A percentile compares a stretch with the other conserved stretches of the same genome.
These are phyloP conservation scores for Nibea coibor DNA, from an alignment of 2,113 vertebrate genomes.

Conservation along the genomic window DNA sequence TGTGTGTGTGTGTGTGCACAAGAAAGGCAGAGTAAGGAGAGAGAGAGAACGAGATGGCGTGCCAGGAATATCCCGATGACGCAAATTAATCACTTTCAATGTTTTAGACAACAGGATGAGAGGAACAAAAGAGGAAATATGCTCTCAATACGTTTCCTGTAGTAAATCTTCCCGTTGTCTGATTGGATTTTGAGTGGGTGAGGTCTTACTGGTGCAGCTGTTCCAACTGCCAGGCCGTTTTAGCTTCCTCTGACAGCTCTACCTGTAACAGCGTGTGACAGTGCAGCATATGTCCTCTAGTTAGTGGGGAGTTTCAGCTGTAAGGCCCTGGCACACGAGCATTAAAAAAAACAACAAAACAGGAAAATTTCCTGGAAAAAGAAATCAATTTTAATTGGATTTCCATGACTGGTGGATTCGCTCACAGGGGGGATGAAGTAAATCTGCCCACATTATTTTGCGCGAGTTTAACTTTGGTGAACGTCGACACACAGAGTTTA, in stretches of 20 bases:
- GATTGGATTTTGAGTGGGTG: conserved; percentile 46
- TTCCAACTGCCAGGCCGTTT: conserved; percentile 58
- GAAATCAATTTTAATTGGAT: neutral
- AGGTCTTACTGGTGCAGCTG: conserved; percentile 64
- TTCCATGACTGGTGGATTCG: neutral
- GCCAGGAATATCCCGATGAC: conserved; percentile 54
- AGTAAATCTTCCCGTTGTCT: conserved; percentile 49
- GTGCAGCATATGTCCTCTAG: conserved; percentile 29
- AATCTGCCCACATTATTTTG: neutral
- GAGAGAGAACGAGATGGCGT: conserved; percentile 27
- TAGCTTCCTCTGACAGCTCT: conserved; percentile 31
- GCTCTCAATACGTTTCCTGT: conserved; percentile 35
- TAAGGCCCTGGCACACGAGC: neutral
- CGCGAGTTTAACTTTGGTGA: neutral
- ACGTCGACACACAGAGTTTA: neutral
- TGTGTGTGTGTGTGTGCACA: conserved; percentile 9
- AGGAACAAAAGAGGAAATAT: conserved; percentile 62
- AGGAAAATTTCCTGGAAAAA: neutral
- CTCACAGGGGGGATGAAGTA: neutral
- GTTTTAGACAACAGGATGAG: conserved; percentile 29
- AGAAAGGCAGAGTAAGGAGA: conserved; percentile 33
- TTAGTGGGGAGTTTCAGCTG: neutral
- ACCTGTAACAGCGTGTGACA: conserved; percentile 48
- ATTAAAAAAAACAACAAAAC: neutral
- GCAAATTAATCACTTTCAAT: conserved; percentile 55